These are phyloP conservation scores for Pipistrellus pygmaeus DNA, from an alignment of 2,797 vertebrate genomes.

Conservation along the genomic window DNA sequence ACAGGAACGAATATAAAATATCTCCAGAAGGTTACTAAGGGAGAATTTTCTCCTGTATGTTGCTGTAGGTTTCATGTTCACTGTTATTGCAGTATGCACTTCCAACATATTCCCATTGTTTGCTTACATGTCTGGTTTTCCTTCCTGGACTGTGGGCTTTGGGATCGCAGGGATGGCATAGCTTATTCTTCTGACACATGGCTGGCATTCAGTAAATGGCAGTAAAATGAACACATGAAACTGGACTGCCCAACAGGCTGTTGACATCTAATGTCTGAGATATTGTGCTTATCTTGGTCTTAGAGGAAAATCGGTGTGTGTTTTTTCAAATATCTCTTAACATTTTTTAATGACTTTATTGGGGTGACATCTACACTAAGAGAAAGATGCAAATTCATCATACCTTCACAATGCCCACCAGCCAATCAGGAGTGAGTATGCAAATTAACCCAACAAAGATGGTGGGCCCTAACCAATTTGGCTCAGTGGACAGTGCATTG, in stretches of 20 bases:
- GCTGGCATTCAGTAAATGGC: not conserved
- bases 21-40: constrained; percentile 9
- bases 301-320: constrained; percentile 49
- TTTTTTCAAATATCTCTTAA: not conserved
- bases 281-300: constrained; percentile 53
- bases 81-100: constrained; percentile 15
- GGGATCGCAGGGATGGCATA: not conserved
- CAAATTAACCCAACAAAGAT: no score
- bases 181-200: not conserved
- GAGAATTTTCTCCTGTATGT: not conserved
- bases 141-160: not conserved
- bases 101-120: not conserved
- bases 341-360: not conserved
- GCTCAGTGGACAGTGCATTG: no score
- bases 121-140: not conserved
- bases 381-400: no score
- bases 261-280: constrained; percentile 33
- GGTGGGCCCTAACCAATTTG: no score
- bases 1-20: not conserved
- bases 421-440: no score
- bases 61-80: constrained; percentile 9
- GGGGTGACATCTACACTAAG: not conserved
- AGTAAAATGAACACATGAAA: constrained; percentile 51
- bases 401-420: no score
- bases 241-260: not conserved